Percentiles rank a stretch among this genome's conserved stretches.
Evolutionary conservation across 2,888 invertebrate genomes (phyloP).

Genomic region (Charanyca ferruginea): DNA sequence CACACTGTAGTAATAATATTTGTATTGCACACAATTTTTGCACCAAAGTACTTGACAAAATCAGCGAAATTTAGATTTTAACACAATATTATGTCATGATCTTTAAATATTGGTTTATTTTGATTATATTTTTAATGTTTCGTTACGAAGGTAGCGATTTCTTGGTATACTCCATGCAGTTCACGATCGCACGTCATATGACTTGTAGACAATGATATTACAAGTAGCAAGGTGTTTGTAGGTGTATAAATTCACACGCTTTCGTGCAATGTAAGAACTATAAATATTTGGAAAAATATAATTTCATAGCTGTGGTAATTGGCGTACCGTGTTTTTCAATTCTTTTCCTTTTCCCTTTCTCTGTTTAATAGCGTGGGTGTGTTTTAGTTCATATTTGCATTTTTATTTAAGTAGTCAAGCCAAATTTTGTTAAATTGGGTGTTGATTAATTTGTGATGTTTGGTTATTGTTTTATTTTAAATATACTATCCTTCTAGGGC

Average conservation of each 20-base stretch:
- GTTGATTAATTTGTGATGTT: no score
- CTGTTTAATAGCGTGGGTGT: background rate
- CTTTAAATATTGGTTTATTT: constrained; percentile 27
- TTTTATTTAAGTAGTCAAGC: no score
- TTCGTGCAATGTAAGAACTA: no score
- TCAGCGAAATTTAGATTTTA: constrained; percentile 52
- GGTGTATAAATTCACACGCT: no score
- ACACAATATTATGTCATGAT: constrained; percentile 62
- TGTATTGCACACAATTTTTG: constrained; percentile 62
- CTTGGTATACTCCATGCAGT: constrained; percentile 1
- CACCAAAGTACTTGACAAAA: constrained; percentile 58
- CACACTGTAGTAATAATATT: constrained; percentile 64
- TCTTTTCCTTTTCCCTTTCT: background rate
- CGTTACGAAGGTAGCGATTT: constrained; percentile 29
- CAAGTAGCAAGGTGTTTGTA: no score
- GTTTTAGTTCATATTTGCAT: no score
- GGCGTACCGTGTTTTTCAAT: background rate
- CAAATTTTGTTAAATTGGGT: no score
- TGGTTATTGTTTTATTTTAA: no score
- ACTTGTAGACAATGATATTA: background rate
- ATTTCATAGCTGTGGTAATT: background rate
- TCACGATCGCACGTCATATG: background rate
- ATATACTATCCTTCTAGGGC: no score
- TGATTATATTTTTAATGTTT: background rate
- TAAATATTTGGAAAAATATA: constrained; percentile 4